Evolutionary conservation across 2,888 invertebrate species (phyloP), one percentile per base, ranked within the genome.

Genomic region (Linnaemya tessellans): DNA sequence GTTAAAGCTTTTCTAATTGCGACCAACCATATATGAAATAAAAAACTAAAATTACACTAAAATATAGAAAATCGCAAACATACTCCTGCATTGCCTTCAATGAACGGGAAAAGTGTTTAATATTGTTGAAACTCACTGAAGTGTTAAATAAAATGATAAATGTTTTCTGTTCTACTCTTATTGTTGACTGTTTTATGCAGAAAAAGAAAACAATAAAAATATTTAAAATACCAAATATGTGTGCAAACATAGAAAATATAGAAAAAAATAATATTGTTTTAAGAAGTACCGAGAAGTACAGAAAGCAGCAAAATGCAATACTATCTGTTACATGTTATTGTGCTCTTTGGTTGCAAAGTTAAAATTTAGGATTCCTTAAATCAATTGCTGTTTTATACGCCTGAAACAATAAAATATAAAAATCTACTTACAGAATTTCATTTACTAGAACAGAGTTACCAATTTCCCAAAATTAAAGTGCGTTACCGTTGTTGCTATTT

Each of bases 81-180:
- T 62, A 70, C 35, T 68, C 62, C 15, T 51, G 30, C 30, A 30
- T 41, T 41, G 51, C 58, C 56, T 58, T 25, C n/a, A 43, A 11
- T 10, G 5, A 51, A 58, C 0, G 1, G 4, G 54, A 77, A 38
- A 62, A 86, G 58, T 80, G 71, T 84, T 78, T 78, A 81, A 87
- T 84, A 83, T 82, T 77, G 80, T 86, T 86, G 78, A 77, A 77
- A 86, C 68, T 85, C 86, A 88, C 86, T 89, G 89, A 87, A 89
- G 88, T 87, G 89, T 88, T 87, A 89, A 88, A 88, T 87, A 87
- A 88, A 84, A 84, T 87, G 89, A 90, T 89, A 90, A 89, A 89
- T 30, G 86, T 88, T 88, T 87, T 51, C 18, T 25, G 54, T 9
- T 30, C n/a, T 68, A 70, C 11, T 62, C 41, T 67, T 70, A 43